These are phyloP conservation scores for Aphidius gifuensis DNA, from an alignment of 1,140 invertebrate species.

Conservation along the genomic window DNA sequence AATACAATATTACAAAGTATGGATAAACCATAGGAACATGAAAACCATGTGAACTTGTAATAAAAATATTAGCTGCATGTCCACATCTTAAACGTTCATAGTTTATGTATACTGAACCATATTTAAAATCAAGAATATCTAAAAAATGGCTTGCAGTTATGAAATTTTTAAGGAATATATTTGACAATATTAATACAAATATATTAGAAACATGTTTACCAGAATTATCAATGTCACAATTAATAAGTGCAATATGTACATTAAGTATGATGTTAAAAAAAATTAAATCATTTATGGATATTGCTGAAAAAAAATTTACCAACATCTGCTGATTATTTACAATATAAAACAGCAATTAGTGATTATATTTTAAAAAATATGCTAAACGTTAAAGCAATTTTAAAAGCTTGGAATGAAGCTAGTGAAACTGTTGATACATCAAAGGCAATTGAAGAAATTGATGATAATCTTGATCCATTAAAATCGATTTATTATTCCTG, in stretches of 20 bases:
- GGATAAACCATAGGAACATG: constrained; percentile 65
- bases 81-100: constrained; percentile 69
- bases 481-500: constrained; percentile 48
- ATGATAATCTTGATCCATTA: constrained; percentile 27
- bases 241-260: constrained; percentile 37
- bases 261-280: constrained; percentile 42
- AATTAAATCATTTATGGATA: constrained; percentile 29
- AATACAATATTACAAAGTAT: constrained; percentile 63
- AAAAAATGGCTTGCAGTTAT: constrained; percentile 58
- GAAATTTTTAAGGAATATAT: constrained; percentile 54
- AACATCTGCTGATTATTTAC: constrained; percentile 23
- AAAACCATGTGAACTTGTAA: constrained; percentile 63
- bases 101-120: constrained; percentile 58
- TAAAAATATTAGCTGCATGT: constrained; percentile 65
- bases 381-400: constrained; percentile 53
- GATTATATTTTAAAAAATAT: constrained; percentile 49
- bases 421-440: constrained; percentile 32
- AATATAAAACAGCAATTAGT: constrained; percentile 28
- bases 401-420: constrained; percentile 52
- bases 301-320: constrained; percentile 25
- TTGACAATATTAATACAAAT: constrained; percentile 36
- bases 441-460: constrained; percentile 33
- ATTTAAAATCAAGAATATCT: constrained; percentile 60
- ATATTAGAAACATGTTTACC: constrained; percentile 31
- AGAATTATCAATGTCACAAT: constrained; percentile 35